These are phyloP conservation scores for Leptarthrus brevirostris DNA, from an alignment of 2,888 invertebrate genomes.

Conservation along the genomic window DNA sequence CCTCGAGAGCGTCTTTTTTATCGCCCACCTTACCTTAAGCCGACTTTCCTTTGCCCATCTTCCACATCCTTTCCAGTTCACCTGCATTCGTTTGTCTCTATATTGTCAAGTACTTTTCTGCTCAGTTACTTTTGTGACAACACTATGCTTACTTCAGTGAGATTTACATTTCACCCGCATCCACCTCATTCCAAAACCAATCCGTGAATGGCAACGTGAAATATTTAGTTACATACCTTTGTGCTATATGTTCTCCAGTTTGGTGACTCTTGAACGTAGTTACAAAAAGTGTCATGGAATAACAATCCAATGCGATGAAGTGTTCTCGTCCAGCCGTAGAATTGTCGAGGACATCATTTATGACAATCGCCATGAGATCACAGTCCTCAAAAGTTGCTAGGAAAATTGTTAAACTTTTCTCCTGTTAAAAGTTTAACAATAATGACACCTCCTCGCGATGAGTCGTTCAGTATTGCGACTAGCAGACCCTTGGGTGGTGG, in stretches of 20 bases:
- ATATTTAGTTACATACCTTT: constrained; percentile 18
- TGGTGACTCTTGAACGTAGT: constrained; percentile 16
- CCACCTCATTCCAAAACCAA: background rate
- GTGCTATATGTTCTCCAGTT: constrained; percentile 4
- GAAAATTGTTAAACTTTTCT: constrained; percentile 32
- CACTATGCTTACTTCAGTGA: constrained; percentile 4
- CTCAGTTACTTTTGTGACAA: constrained; percentile 41
- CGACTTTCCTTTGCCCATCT: no score
- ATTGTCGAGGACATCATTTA: constrained; percentile 44
- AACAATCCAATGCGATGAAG: constrained; percentile 19
- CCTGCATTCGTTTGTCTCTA: background rate
- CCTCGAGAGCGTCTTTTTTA: constrained; percentile 15
- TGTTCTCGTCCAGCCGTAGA: constrained; percentile 19
- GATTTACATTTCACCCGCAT: constrained; percentile 27
- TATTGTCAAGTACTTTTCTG: constrained; percentile 19
- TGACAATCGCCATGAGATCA: constrained; percentile 53
- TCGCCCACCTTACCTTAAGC: background rate
- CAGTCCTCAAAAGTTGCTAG: constrained; percentile 16
- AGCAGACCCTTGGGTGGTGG: background rate
- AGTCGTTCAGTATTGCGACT: background rate
- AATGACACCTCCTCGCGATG: constrained; percentile 1
- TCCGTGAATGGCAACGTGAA: constrained; percentile 31
- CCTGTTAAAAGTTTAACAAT: constrained; percentile 48
- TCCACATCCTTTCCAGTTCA: background rate
- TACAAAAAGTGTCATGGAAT: constrained; percentile 4